phyloP scores from a whole-genome alignment of 2,888 invertebrate species.

The Timema cristinae region DNA sequence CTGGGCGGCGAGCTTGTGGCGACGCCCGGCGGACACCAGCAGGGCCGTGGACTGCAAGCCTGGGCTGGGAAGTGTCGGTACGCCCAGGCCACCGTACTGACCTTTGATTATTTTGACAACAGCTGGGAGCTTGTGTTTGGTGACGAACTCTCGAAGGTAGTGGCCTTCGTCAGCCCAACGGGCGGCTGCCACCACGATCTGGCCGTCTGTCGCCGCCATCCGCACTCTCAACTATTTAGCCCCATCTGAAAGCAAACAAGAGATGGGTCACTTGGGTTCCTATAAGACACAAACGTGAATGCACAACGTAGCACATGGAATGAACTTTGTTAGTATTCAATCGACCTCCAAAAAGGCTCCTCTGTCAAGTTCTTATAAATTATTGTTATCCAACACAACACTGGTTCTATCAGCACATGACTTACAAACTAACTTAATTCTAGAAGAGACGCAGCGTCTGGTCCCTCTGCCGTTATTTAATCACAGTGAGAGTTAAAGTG shows the following conservation, averaged over 20 bases:
- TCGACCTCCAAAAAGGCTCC: too few relatives aligned
- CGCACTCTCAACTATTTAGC: slow-evolving; percentile 34
- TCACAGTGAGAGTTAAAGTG: too few relatives aligned
- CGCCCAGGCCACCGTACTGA: slow-evolving; percentile 87
- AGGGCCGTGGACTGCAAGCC: slow-evolving; percentile 82
- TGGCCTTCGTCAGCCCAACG: slow-evolving; percentile 69
- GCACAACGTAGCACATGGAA: too few relatives aligned
- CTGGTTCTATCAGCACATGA: too few relatives aligned
- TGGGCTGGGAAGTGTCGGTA: slow-evolving; percentile 81
- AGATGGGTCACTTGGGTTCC: neutral
- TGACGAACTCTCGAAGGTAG: slow-evolving; percentile 69
- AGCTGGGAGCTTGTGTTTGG: slow-evolving; percentile 72
- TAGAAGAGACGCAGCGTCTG: too few relatives aligned
- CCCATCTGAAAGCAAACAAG: slow-evolving; percentile 53
- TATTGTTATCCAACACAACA: too few relatives aligned
- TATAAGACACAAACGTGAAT: too few relatives aligned
- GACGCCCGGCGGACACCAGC: slow-evolving; percentile 77
- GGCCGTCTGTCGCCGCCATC: slow-evolving; percentile 88
- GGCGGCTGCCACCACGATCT: slow-evolving; percentile 82
- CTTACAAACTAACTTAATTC: too few relatives aligned
- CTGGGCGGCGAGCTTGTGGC: slow-evolving; percentile 82
- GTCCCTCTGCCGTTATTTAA: too few relatives aligned
- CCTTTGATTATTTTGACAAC: slow-evolving; percentile 91
- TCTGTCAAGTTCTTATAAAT: too few relatives aligned
- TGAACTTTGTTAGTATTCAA: too few relatives aligned